Conservation (phyloP, 2,797 vertebrate genomes). For the Agapornis canus region DNA sequence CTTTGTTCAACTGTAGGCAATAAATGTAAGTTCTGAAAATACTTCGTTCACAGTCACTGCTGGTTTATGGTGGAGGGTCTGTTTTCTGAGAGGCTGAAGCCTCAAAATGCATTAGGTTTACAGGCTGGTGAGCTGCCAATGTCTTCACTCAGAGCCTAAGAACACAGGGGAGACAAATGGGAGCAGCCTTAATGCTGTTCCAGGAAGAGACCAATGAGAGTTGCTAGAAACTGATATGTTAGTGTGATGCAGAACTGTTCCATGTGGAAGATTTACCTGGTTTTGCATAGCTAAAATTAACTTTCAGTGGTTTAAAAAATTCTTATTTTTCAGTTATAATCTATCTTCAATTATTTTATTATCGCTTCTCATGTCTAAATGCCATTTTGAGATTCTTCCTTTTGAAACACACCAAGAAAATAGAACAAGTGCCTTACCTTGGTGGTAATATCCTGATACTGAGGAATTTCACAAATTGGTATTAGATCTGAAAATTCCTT, state of each 20-base stretch:
- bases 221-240: neutral
- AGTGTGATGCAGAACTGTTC: neutral
- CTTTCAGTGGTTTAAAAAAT: neutral
- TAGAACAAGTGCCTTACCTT: neutral
- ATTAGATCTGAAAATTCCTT: constrained; percentile 7
- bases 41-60: neutral
- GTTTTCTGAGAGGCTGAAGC: neutral
- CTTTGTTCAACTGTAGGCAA: neutral
- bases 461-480: neutral
- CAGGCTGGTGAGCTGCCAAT: neutral
- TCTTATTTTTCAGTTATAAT: neutral
- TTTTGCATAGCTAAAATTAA: neutral
- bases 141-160: neutral
- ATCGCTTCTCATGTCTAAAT: neutral
- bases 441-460: neutral
- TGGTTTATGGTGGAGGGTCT: neutral
- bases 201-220: neutral
- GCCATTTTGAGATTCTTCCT: neutral
- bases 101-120: neutral
- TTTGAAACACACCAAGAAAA: neutral
- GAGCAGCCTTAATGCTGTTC: neutral
- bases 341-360: neutral
- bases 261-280: neutral
- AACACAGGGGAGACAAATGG: neutral
- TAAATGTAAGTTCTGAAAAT: neutral